phyloP scores from a whole-genome alignment of 2,888 invertebrate genomes.

The Lithophane leautieri region DNA sequence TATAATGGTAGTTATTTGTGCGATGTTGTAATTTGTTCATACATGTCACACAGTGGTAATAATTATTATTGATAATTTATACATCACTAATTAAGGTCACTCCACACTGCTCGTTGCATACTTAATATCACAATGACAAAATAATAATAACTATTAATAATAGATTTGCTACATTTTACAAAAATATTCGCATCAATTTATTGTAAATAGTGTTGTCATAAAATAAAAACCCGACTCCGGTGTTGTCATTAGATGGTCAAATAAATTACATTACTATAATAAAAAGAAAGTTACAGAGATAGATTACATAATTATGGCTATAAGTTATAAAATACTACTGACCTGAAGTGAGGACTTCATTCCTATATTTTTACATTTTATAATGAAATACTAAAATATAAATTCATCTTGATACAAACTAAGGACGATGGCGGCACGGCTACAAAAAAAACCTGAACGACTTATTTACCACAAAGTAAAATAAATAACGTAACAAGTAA shows the following conservation, averaged over 20 bases:
- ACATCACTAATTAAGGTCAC: slow-evolving; percentile 9
- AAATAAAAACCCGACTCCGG: slow-evolving; percentile 47
- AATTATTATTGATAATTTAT: slow-evolving; percentile 4
- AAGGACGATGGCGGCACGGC: neutral
- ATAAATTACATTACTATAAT: slow-evolving; percentile 14
- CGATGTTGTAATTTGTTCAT: slow-evolving; percentile 29
- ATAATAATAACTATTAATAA: slow-evolving; percentile 22
- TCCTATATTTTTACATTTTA: neutral
- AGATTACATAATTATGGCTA: slow-evolving; percentile 16
- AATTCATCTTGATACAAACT: slow-evolving; percentile 32
- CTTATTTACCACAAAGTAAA: neutral
- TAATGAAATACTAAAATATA: neutral
- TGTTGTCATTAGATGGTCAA: slow-evolving; percentile 28
- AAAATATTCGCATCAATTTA: slow-evolving; percentile 45
- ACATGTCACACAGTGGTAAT: slow-evolving; percentile 1
- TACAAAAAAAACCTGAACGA: neutral
- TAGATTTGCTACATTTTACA: slow-evolving; percentile 39
- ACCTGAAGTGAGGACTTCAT: neutral
- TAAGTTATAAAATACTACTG: slow-evolving; percentile 18
- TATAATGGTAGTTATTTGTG: slow-evolving; percentile 27
- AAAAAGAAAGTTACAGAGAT: neutral
- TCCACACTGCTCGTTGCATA: slow-evolving; percentile 16
- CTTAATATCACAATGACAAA: slow-evolving; percentile 51
- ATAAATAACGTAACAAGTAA: neutral
- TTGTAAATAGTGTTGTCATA: slow-evolving; percentile 32